Percentiles rank a stretch among this genome's conserved stretches.
phyloP scores from a whole-genome alignment of 92 coral and sea anemone genomes.

The Pocillopora grandis region DNA sequence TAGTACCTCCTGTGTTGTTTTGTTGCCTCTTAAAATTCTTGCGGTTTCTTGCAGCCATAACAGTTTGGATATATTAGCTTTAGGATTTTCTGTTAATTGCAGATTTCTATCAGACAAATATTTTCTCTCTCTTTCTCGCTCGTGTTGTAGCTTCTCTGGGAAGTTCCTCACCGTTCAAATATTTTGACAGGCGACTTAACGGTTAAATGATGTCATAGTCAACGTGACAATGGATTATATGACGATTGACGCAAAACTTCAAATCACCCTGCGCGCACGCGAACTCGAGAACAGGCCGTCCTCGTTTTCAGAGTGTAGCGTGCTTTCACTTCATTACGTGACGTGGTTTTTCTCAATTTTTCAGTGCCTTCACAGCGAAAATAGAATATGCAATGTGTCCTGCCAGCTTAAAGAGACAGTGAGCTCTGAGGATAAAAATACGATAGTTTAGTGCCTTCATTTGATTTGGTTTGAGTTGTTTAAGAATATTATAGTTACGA shows the following conservation, averaged over 20 bases:
- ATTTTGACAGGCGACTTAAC: neutral
- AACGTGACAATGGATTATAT: slow-evolving; percentile 15
- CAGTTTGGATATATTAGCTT: neutral
- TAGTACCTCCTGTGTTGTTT: slow-evolving; percentile 1
- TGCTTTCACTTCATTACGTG: no score
- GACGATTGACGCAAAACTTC: neutral
- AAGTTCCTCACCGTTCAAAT: neutral
- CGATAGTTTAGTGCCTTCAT: no score
- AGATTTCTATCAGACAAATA: neutral
- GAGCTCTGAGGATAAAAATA: no score
- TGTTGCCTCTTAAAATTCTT: slow-evolving; percentile 17
- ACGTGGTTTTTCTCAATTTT: no score
- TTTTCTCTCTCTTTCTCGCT: neutral
- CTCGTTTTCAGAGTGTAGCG: no score
- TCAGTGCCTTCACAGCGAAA: no score
- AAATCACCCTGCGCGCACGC: no score
- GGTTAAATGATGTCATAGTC: slow-evolving; percentile 4
- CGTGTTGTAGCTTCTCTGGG: neutral
- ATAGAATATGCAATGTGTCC: no score
- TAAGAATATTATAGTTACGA: no score
- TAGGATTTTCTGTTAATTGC: neutral
- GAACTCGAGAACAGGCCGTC: no score
- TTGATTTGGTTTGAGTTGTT: no score
- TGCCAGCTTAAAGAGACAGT: no score
- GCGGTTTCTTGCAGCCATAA: slow-evolving; percentile 21